Evolutionary conservation across 2,888 invertebrate species (phyloP).

Genomic region (Uloborus plumipes): DNA sequence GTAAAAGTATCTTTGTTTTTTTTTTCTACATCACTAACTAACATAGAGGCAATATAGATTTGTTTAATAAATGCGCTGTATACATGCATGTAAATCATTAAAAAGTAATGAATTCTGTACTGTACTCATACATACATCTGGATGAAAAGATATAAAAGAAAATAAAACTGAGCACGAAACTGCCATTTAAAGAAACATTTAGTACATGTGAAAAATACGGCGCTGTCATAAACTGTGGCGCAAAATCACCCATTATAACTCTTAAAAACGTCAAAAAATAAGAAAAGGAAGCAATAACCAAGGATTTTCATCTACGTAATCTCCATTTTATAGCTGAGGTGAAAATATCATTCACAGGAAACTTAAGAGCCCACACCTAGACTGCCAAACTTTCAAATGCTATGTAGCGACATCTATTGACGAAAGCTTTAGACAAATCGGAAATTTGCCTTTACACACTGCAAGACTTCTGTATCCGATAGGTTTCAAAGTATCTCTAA

Average conservation of each 20-base stretch:
- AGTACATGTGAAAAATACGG: slow-evolving; percentile 1
- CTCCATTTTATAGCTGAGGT: slow-evolving; percentile 45
- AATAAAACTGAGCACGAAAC: not conserved
- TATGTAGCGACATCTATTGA: slow-evolving; percentile 44
- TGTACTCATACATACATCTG: too few species aligned
- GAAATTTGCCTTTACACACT: not conserved
- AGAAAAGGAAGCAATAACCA: slow-evolving; percentile 45
- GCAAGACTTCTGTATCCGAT: too few species aligned
- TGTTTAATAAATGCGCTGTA: not conserved
- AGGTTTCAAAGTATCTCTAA: too few species aligned
- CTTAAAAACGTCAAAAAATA: slow-evolving; percentile 35
- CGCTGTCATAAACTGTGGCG: not conserved
- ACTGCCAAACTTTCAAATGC: not conserved
- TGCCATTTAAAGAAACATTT: slow-evolving; percentile 5
- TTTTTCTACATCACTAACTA: too few species aligned
- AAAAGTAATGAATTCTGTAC: not conserved
- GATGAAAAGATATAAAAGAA: too few species aligned
- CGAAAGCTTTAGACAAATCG: not conserved
- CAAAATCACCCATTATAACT: slow-evolving; percentile 37
- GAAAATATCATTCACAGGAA: slow-evolving; percentile 21
- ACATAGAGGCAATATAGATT: too few species aligned
- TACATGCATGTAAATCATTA: not conserved
- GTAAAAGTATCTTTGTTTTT: too few species aligned
- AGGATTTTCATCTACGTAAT: slow-evolving; percentile 29
- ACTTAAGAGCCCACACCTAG: not conserved